Base-by-base conservation (phyloP, 2,113 vertebrate genomes). In the Leptocoma aspasia region DNA sequence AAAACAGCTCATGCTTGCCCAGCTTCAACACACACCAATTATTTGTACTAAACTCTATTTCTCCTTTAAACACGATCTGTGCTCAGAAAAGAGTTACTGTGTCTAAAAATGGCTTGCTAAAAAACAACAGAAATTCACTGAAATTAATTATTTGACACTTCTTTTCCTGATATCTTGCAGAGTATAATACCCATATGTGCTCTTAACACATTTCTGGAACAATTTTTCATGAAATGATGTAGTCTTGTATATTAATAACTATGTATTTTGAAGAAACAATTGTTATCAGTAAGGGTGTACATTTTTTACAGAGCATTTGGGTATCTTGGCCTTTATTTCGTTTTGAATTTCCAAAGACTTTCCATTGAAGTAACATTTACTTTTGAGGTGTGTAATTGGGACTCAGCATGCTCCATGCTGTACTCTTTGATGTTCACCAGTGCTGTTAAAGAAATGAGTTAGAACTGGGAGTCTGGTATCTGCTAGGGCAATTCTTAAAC, bases 331-430 rank as follows among this genome's bases (percentile, higher is more conserved):
- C 44, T 94, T 95, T 93, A 91, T 94, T 97, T 96, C 2, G 21
- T 95, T 96, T 96, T 94, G 91, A 97, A 90, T 96, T 98, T 97
- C 90, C 89, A 45, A 94, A 92, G 82, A 86, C 49, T 82, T 97
- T 94, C 86, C 88, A 88, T 4, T 92, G 94, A 96, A 89, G 82
- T 94, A 96, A 96, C 93, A 69, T 97, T 97, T 96, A 97, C 82
- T 96, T 98, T 94, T 82, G 95, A 97, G 96, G 93, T 97, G 87
- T 97, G 75, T 97, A 97, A 98, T 92, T 97, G 96, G 76, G 90
- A 79, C 96, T 95, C 95, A 96, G 96, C 95, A 95, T 86, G 97
- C 80, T 90, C 82, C 2, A 5, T 92, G 86, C 81, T 85, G 41
- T 89, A 75, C 71, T 54, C 96, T 97, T 97, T 98, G 96, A 97